Evolutionary conservation across 1,140 invertebrate genomes (phyloP), one percentile per base, ranked within the genome.

Genomic region (Zaprionus ornatus): DNA sequence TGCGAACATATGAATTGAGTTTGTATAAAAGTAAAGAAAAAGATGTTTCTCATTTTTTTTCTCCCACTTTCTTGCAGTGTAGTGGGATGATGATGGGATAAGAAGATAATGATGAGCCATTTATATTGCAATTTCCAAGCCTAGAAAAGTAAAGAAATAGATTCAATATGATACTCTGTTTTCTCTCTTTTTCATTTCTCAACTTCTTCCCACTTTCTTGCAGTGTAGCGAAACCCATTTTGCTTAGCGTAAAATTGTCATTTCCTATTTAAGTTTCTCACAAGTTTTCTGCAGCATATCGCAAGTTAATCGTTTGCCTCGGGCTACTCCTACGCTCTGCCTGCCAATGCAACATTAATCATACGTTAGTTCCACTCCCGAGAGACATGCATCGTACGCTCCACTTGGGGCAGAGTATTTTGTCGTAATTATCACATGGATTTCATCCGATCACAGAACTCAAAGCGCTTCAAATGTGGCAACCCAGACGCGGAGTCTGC

Each of bases 401-500:
- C 19, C 45, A 50, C 19, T 50, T 50, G 45, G 45, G 45, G 45
- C 19, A 50, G 45, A 50, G 45, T 37, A 59, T 13, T 45, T 59
- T 59, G 64, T 27, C 60, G 19, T 70, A 81, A 85, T 72, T 75
- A 85, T 67, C 78, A 54, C 72, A 55, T 75, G 72, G 25, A 12
- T 66, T 68, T n/a, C 29, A 67, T 67, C 52, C 54, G 59, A 54
- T 74, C 60, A 12, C n/a, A 70, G 68, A 81, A 77, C 62, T 62
- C 64, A 62, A 61, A 66, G 48, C 48, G 35, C 45, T 40, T 61
- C 40, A 56, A 56, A 79, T 87, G 79, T 79, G 79, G 79, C 71
- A 85, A 86, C 56, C 79, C 56, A 86, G 67, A 76, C 75, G 70
- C 57, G 42, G 10, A 54, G 80, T 82, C 76, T 74, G 42, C 56